Evolutionary conservation across 2,888 invertebrate species (phyloP), one percentile per base, ranked within the genome.

Genomic region (Dryadula phaetusa): DNA sequence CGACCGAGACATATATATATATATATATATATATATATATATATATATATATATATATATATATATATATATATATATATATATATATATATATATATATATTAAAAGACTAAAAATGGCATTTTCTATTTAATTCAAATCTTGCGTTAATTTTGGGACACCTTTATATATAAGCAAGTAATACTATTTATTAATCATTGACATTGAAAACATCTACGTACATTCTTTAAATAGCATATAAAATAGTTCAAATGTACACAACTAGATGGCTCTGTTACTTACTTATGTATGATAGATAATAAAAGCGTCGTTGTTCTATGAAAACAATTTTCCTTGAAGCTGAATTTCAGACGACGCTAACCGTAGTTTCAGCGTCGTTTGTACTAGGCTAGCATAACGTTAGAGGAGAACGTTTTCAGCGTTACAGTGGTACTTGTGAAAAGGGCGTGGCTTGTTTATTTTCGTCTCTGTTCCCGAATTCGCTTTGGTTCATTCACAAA

Each of bases 361-460:
- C 85, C 81, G 83, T 85, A 80, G 81, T 83, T 82, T 83, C 81
- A 82, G 87, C 90, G 87, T 84, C 87, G 82, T 63, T 67, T 58
- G 61, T 72, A 75, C 74, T 64, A 74, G 75, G 75, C 62, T 40
- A 47, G 65, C 70, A 77, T 72, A 58, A 63, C 25, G n/a, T 61
- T 62, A 52, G 16, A 63, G 66, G 70, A 71, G 60, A 52, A 44
- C 37, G 52, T 47, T 76, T 76, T 76, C 76, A 76, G 75, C 68
- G 49, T 67, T 70, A 68, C 70, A 70, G 69, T 44, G 18, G 16
- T 66, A 67, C 18, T 56, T 18, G 37, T 70, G 63, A 67, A 73
- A 64, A 46, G 68, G 70, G 72, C 66, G 68, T 58, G 60, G 65
- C 62, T 44, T 37, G 20, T 68, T 61, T 63, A 62, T 62, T 71